Conservation (phyloP, 2,113 vertebrate genomes). For the Oryzias woworae region DNA sequence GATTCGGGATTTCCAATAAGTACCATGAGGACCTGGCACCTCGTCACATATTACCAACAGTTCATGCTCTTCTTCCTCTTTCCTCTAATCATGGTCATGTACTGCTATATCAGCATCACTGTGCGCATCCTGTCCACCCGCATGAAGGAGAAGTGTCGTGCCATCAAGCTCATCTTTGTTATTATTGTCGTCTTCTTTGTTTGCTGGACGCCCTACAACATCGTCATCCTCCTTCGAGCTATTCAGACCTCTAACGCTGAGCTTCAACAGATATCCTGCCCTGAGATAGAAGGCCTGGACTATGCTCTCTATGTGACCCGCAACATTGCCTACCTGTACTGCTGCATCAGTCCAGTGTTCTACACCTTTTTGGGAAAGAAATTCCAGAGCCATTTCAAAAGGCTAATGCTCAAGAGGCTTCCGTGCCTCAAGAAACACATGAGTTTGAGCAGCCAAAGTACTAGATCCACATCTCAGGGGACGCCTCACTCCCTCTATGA, state of each 20-base stretch:
- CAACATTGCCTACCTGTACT: slow-evolving; percentile 77
- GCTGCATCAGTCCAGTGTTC: slow-evolving; percentile 78
- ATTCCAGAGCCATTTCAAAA: slow-evolving; percentile 77
- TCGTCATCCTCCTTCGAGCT: slow-evolving; percentile 68
- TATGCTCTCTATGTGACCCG: slow-evolving; percentile 70
- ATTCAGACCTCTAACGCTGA: slow-evolving; percentile 24
- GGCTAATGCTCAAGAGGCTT: slow-evolving; percentile 55
- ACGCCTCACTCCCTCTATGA: slow-evolving; percentile 59
- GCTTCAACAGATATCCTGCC: not conserved
- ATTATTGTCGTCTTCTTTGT: slow-evolving; percentile 75
- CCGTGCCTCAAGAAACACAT: slow-evolving; percentile 67
- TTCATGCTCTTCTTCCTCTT: slow-evolving; percentile 77
- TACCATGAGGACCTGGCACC: slow-evolving; percentile 55
- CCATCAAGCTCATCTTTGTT: slow-evolving; percentile 77
- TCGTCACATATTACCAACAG: slow-evolving; percentile 73
- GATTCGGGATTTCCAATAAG: slow-evolving; percentile 15
- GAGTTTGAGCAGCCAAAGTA: slow-evolving; percentile 58
- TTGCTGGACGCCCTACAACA: slow-evolving; percentile 81
- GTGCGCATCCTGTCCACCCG: slow-evolving; percentile 71
- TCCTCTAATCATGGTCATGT: slow-evolving; percentile 72
- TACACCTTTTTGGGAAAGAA: slow-evolving; percentile 81
- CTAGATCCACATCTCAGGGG: slow-evolving; percentile 61
- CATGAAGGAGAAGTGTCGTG: slow-evolving; percentile 71
- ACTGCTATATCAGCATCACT: slow-evolving; percentile 76
- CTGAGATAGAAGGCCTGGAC: slow-evolving; percentile 23